A percentile compares a stretch with the other conserved stretches of the same genome.
phyloP scores from a whole-genome alignment of 2,888 invertebrate genomes.

The Melieria picta region DNA sequence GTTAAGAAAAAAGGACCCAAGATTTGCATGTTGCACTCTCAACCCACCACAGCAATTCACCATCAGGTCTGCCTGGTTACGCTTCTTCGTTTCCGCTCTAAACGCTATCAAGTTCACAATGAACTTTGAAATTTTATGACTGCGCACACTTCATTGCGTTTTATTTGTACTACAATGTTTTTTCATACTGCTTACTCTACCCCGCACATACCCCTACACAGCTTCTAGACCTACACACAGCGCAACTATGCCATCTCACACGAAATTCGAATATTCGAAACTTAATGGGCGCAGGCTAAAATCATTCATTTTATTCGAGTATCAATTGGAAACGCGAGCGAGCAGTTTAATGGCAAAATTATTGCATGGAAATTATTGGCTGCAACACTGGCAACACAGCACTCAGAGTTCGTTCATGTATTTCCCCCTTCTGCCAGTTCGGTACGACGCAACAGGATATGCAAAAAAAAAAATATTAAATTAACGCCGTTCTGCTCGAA shows the following conservation, averaged over 20 bases:
- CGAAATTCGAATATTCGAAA: too few relatives aligned
- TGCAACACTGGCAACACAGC: not conserved
- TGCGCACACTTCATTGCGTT: not conserved
- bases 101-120: not conserved
- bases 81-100: too few relatives aligned
- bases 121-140: not conserved
- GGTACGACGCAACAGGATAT: not conserved
- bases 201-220: not conserved
- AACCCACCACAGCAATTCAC: too few relatives aligned
- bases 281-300: not conserved
- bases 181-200: not conserved
- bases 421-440: not conserved
- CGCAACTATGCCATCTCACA: too few relatives aligned
- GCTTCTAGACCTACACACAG: too few relatives aligned
- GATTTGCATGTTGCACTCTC: too few relatives aligned
- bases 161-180: not conserved
- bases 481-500: too few relatives aligned
- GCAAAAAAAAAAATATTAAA: not conserved
- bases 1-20: too few relatives aligned
- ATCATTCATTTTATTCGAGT: slow-evolving; percentile 2
- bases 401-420: not conserved
- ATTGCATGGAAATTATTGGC: slow-evolving; percentile 11
- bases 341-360: slow-evolving; percentile 16
- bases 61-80: too few relatives aligned
- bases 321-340: slow-evolving; percentile 1